Percentiles rank a stretch among this genome's conserved stretches.
phyloP scores from a whole-genome alignment of 2,113 vertebrate genomes.

The Scartelaos histophorus region DNA sequence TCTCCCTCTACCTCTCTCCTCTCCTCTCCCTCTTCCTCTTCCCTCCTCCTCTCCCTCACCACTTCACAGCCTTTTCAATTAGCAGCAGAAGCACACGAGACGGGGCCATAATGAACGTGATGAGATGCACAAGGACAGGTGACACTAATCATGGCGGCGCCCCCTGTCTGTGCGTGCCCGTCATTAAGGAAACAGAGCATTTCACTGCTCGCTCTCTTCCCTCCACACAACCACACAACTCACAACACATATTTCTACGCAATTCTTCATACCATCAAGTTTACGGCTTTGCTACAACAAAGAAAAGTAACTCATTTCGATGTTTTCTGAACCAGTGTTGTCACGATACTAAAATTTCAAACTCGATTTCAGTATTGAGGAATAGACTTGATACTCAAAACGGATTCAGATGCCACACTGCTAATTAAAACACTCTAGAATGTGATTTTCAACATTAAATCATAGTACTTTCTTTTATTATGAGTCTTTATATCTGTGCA shows the following conservation, averaged over 20 bases:
- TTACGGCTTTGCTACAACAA: slow-evolving; percentile 13
- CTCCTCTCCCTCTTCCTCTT: slow-evolving; percentile 21
- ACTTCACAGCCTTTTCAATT: slow-evolving; percentile 75
- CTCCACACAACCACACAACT: slow-evolving; percentile 12
- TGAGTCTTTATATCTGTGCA: too few relatives aligned
- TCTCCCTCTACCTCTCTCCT: slow-evolving; percentile 14
- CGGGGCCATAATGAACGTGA: slow-evolving; percentile 72
- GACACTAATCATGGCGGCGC: slow-evolving; percentile 73
- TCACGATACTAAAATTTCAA: too few relatives aligned
- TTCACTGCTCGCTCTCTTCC: slow-evolving; percentile 30
- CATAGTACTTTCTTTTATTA: background rate
- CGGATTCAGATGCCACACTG: too few relatives aligned
- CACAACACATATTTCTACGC: slow-evolving; percentile 26
- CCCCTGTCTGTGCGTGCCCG: slow-evolving; percentile 70
- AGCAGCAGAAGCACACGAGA: slow-evolving; percentile 64
- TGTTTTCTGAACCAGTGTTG: too few relatives aligned
- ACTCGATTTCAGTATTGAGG: too few relatives aligned
- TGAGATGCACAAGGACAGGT: slow-evolving; percentile 77
- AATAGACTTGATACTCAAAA: too few relatives aligned
- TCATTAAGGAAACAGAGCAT: slow-evolving; percentile 67
- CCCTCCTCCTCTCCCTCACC: slow-evolving; percentile 50
- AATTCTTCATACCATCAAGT: slow-evolving; percentile 45
- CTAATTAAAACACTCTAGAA: too few relatives aligned
- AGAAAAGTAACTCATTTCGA: too few relatives aligned
- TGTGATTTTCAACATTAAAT: too few relatives aligned